These are phyloP conservation scores for Drosophila cracens DNA, from an alignment of 2,888 invertebrate species.

Conservation along the genomic window DNA sequence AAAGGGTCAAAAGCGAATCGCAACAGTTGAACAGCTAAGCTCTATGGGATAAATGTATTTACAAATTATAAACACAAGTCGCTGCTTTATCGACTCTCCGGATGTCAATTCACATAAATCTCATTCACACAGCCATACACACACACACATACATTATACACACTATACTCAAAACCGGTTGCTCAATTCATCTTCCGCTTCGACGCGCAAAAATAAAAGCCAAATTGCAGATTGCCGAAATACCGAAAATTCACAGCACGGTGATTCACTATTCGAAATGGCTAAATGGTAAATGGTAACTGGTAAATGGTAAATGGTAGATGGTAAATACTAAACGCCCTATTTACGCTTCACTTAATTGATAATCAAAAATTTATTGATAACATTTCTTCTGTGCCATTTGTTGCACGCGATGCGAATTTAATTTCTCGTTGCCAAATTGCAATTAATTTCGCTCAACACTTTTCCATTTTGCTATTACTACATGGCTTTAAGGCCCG, in stretches of 20 bases:
- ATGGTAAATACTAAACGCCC: slow-evolving; percentile 39
- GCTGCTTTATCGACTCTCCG: slow-evolving; percentile 24
- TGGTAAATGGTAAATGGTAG: slow-evolving; percentile 18
- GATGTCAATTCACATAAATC: slow-evolving; percentile 55
- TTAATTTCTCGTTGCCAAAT: slow-evolving; percentile 20
- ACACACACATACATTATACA: background rate
- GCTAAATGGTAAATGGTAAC: slow-evolving; percentile 16
- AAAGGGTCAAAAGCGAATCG: background rate
- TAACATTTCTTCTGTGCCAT: slow-evolving; percentile 61
- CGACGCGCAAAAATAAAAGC: slow-evolving; percentile 66
- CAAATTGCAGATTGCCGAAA: slow-evolving; percentile 40
- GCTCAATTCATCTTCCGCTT: slow-evolving; percentile 57
- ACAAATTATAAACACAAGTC: slow-evolving; percentile 14
- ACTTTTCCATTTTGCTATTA: background rate
- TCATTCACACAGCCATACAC: slow-evolving; percentile 32
- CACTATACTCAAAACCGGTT: slow-evolving; percentile 5
- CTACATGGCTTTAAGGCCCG: slow-evolving; percentile 3
- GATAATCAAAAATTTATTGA: slow-evolving; percentile 72
- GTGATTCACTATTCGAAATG: slow-evolving; percentile 15
- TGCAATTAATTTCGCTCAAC: slow-evolving; percentile 28
- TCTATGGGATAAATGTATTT: slow-evolving; percentile 1
- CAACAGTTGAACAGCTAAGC: slow-evolving; percentile 7
- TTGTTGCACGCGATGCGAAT: slow-evolving; percentile 28
- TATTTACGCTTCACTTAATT: slow-evolving; percentile 71
- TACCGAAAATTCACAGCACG: slow-evolving; percentile 34